Base-by-base conservation (phyloP, 2,113 vertebrate genomes). In the Daphoenositta chrysoptera region DNA sequence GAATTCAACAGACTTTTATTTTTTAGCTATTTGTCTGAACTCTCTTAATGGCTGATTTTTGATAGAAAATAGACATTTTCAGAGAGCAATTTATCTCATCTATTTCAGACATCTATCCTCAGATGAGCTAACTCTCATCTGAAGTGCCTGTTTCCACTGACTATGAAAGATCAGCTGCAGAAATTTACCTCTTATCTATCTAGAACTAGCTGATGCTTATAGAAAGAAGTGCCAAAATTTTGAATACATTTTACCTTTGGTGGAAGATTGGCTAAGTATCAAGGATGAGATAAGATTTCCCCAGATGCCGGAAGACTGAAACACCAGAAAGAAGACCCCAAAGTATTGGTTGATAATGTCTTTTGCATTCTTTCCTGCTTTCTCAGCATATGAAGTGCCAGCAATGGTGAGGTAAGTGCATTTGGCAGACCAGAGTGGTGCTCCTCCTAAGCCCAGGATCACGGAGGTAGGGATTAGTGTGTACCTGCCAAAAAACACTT, bases 221-320 rank as follows among this genome's bases (percentile, higher is more conserved):
- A 42, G 21, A 72, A 80, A 87, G 26, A 87, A 73, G 8, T 4
- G 3, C 35, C 39, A 86, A 83, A 8, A 51, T 51, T 66, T 82
- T 39, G 3, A 81, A 81, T 48, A 23, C 23, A 53, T 84, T 73
- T 83, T 98, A 99, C 99, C 98, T 97, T 97, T 96, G 13, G 20
- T 94, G 45, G 97, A 66, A 53, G 95, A 97, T 94, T 99, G 98
- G 50, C 98, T 97, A 11, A 99, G 98, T 89, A 99, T 98, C 89
- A 99, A 98, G 6, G 99, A 99, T 5, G 99, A 99, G 95, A 99
- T 99, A 88, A 99, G 98, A 97, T 99, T 99, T 76, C 99, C 99
- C 98, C 99, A 99, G 61, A 99, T 98, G 1, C 98, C 98, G 0
- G 99, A 98, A 2, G 99, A 99, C 97, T 99, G 99, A 75, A 99